phyloP scores from a whole-genome alignment of 2,888 invertebrate genomes.

The Tricholauxania praeusta region DNA sequence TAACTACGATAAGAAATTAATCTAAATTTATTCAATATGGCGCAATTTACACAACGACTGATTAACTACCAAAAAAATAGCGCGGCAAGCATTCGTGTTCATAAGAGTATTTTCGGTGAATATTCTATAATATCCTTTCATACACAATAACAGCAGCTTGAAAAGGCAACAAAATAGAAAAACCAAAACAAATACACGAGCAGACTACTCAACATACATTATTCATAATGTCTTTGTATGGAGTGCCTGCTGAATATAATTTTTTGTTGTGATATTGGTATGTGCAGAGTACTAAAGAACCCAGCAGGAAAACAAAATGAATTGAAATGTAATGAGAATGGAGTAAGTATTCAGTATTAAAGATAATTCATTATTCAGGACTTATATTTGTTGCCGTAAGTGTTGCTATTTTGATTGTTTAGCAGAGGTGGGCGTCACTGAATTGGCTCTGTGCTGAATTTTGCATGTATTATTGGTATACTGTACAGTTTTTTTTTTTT shows the following conservation, averaged over 20 bases:
- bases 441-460: too few relatives aligned
- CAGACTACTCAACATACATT: conserved; percentile 12
- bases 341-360: conserved; percentile 10
- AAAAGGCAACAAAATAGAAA: conserved; percentile 1
- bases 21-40: not conserved
- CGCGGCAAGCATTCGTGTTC: too few relatives aligned
- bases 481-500: too few relatives aligned
- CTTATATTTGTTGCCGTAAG: too few relatives aligned
- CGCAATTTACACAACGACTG: conserved; percentile 11
- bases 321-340: conserved; percentile 4
- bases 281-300: conserved; percentile 9
- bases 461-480: too few relatives aligned
- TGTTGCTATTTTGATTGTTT: too few relatives aligned
- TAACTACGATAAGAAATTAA: not conserved
- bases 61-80: not conserved
- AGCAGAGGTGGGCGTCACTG: too few relatives aligned
- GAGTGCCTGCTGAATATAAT: not conserved
- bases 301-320: conserved; percentile 24
- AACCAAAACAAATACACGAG: not conserved
- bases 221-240: conserved; percentile 11
- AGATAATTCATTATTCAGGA: too few relatives aligned
- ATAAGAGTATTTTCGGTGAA: not conserved
- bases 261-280: conserved; percentile 11
- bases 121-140: conserved; percentile 9
- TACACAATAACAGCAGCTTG: conserved; percentile 5